Base-by-base conservation (phyloP, 2,888 invertebrate species). In the Lasioglossum lativentre region DNA sequence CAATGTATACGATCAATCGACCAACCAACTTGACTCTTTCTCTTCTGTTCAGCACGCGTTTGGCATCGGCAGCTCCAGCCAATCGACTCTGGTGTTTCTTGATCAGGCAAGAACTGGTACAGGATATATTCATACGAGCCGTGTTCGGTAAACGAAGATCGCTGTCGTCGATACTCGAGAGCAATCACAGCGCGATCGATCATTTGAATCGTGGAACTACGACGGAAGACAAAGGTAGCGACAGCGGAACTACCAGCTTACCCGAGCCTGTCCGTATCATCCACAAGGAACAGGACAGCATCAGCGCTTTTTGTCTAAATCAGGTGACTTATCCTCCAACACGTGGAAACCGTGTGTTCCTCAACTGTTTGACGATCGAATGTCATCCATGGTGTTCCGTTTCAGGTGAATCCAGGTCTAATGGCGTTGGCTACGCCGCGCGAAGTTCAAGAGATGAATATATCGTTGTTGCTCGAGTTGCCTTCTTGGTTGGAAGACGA, bases 231-330 rank as follows among this genome's bases (percentile, higher is more conserved):
- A 95, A 94, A 63, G 94, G 94, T 74, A 94, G 94, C 84, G 94
- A 94, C 80, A 94, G 95, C 82, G 95, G 94, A 71, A 95, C 95
- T 6, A 94, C 93, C n/a, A 95, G 95, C 84, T 94, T 96, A 83
- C 96, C 97, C 83, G 98, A 98, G 93, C 98, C 98, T 16, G 98
- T 99, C 84, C 97, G 99, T 90, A 98, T 99, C 91, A 98, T 99
- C 90, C 99, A 99, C 95, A 99, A 99, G 95, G 99, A 99, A 94
- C 99, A 99, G 95, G 99, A 99, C 95, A 98, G 99, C 81, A 99
- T 99, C 91, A 97, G 99, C 78, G 98, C 99, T 52, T 99, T 99
- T 96, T 99, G 99, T 94, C 96, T 99, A 83, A 99, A 99, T 95
- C 98, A 98, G 96, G 99, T 98, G 2, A 63, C 30, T 30, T 3